phyloP scores from a whole-genome alignment of 1,140 invertebrate genomes.

The Macrostomum lignano region DNA sequence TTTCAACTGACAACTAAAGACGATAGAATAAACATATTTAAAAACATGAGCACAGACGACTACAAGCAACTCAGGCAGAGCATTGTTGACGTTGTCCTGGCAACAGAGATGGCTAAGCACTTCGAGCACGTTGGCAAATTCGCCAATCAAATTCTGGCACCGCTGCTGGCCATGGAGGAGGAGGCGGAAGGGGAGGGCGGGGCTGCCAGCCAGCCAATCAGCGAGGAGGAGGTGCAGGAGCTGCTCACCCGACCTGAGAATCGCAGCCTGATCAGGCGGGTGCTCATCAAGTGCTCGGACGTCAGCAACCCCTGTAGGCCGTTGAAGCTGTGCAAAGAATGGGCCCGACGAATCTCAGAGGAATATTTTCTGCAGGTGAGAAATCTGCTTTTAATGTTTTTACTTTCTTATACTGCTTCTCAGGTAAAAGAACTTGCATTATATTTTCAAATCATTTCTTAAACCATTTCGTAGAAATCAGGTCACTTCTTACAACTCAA shows the following conservation, averaged over 20 bases:
- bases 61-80: slow-evolving; percentile 12
- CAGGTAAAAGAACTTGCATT: no score
- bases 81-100: slow-evolving; percentile 26
- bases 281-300: slow-evolving; percentile 89
- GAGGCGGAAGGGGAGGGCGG: no score
- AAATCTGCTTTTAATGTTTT: no score
- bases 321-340: slow-evolving; percentile 51
- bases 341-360: slow-evolving; percentile 53
- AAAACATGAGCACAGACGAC: slow-evolving; percentile 33
- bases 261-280: slow-evolving; percentile 49
- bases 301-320: slow-evolving; percentile 70
- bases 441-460: no score
- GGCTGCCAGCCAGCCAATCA: no score
- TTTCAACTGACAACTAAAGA: slow-evolving; percentile 58
- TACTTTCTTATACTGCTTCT: no score
- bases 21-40: slow-evolving; percentile 27
- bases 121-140: slow-evolving; percentile 58
- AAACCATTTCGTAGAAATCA: no score
- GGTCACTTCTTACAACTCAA: no score
- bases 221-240: slow-evolving; percentile 11
- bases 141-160: slow-evolving; percentile 22
- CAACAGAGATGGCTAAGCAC: slow-evolving; percentile 27
- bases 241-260: slow-evolving; percentile 38
- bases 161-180: no score
- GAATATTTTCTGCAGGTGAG: slow-evolving; percentile 70